These are phyloP conservation scores for Macquaria ambigua DNA, from an alignment of 2,113 vertebrate species.

Conservation along the genomic window DNA sequence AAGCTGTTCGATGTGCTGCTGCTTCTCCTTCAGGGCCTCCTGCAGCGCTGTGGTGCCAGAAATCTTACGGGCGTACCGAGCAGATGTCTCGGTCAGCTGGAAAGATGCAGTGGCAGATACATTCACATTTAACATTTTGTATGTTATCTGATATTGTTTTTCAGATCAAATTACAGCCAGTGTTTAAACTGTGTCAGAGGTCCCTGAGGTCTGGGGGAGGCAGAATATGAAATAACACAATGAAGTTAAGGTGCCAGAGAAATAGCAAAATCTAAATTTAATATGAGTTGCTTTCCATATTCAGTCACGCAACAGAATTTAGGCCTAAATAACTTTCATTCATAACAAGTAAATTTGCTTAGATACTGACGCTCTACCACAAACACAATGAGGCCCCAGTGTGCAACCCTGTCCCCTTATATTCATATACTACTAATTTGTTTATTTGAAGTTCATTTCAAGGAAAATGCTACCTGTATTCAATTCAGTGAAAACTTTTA, in stretches of 20 bases:
- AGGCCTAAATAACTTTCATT: too few relatives aligned
- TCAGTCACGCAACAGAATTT: too few relatives aligned
- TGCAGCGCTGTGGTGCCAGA: constrained; percentile 97
- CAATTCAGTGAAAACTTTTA: too few relatives aligned
- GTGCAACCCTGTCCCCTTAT: too few relatives aligned
- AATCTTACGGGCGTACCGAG: constrained; percentile 95
- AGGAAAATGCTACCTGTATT: too few relatives aligned
- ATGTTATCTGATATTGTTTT: neutral
- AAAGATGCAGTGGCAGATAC: neutral
- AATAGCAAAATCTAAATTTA: neutral
- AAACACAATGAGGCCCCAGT: too few relatives aligned
- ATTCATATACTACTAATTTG: too few relatives aligned
- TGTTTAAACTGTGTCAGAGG: neutral
- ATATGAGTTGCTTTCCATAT: neutral
- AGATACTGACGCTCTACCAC: too few relatives aligned
- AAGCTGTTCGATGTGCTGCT: constrained; percentile 99
- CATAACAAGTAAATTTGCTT: too few relatives aligned
- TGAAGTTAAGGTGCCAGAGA: neutral
- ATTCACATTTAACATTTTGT: neutral
- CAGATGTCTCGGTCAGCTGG: constrained; percentile 97
- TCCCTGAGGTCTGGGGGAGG: too few relatives aligned
- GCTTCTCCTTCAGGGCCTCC: constrained; percentile 99
- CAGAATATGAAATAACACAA: neutral
- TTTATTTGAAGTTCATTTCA: too few relatives aligned
- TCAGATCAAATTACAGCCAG: neutral